A percentile compares a stretch with the other conserved stretches of the same genome.
Evolutionary conservation across 2,888 invertebrate genomes (phyloP).

Genomic region (Oeneis ivallda): DNA sequence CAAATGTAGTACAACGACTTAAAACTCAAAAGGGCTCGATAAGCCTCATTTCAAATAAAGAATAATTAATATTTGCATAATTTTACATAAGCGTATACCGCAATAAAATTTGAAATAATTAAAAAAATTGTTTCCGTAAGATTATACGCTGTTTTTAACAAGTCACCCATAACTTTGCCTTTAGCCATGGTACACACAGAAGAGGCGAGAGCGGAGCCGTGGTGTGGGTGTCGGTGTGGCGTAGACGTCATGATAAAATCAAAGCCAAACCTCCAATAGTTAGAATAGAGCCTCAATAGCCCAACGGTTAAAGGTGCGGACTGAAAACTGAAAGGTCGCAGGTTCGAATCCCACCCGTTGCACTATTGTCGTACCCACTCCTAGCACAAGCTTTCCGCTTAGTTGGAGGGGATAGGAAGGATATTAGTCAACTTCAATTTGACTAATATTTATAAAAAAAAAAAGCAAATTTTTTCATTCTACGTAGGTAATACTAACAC

Average conservation of each 20-base stretch:
- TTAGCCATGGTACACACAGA: not conserved
- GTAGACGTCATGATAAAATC: not conserved
- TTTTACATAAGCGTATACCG: constrained; percentile 18
- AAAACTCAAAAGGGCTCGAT: constrained; percentile 8
- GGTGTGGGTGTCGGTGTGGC: not conserved
- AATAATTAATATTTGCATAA: constrained; percentile 11
- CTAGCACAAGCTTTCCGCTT: no score
- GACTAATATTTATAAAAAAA: no score
- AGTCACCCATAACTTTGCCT: constrained; percentile 27
- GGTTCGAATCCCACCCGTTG: no score
- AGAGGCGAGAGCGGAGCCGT: not conserved
- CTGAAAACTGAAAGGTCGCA: no score
- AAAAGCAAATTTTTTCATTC: no score
- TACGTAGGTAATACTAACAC: no score
- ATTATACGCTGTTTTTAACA: constrained; percentile 30
- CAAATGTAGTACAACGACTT: not conserved
- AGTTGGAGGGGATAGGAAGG: no score
- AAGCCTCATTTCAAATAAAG: constrained; percentile 2
- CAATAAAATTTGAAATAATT: constrained; percentile 19
- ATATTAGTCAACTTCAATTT: no score
- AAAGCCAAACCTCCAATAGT: not conserved
- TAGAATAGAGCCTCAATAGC: no score
- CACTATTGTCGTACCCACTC: no score
- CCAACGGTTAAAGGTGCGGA: no score
- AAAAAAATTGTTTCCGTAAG: constrained; percentile 20